Evolutionary conservation across 1,140 invertebrate species (phyloP).

Genomic region (Gryon sp.): DNA sequence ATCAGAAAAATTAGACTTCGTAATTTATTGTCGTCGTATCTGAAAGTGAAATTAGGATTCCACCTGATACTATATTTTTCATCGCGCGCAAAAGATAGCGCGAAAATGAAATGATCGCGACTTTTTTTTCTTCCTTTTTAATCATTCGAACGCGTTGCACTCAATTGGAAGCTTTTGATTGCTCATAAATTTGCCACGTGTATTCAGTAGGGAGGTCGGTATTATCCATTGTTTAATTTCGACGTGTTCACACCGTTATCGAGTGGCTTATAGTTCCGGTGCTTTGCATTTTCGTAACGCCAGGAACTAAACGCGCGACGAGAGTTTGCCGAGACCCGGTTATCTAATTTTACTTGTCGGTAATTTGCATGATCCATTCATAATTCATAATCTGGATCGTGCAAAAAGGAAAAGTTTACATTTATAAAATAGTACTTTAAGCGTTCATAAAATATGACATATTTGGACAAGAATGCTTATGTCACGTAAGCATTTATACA

Average conservation of each 20-base stretch:
- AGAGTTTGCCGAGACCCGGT: slow-evolving; percentile 58
- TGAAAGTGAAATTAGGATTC: slow-evolving; percentile 40
- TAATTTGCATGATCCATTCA: slow-evolving; percentile 64
- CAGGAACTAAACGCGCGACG: slow-evolving; percentile 45
- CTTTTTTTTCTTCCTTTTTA: no score
- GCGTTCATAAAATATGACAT: slow-evolving; percentile 40
- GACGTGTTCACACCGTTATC: slow-evolving; percentile 62
- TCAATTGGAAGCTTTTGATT: slow-evolving; percentile 45
- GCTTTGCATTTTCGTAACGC: slow-evolving; percentile 60
- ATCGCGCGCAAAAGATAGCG: neutral
- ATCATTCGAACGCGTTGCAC: slow-evolving; percentile 23
- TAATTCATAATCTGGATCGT: slow-evolving; percentile 55
- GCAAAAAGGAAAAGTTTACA: slow-evolving; percentile 49
- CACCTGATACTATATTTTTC: slow-evolving; percentile 1
- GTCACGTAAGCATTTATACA: slow-evolving; percentile 49
- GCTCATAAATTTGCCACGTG: slow-evolving; percentile 58
- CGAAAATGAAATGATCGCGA: slow-evolving; percentile 15
- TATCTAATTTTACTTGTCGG: slow-evolving; percentile 63
- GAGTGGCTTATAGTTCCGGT: slow-evolving; percentile 60
- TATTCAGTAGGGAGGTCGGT: slow-evolving; percentile 36
- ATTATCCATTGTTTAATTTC: slow-evolving; percentile 65
- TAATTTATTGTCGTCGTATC: slow-evolving; percentile 27
- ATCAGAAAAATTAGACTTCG: slow-evolving; percentile 7
- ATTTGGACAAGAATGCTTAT: slow-evolving; percentile 40
- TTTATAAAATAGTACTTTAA: slow-evolving; percentile 50